phyloP scores from a whole-genome alignment of 35 echinoderm and acorn worm genomes.

The Diadema setosum region DNA sequence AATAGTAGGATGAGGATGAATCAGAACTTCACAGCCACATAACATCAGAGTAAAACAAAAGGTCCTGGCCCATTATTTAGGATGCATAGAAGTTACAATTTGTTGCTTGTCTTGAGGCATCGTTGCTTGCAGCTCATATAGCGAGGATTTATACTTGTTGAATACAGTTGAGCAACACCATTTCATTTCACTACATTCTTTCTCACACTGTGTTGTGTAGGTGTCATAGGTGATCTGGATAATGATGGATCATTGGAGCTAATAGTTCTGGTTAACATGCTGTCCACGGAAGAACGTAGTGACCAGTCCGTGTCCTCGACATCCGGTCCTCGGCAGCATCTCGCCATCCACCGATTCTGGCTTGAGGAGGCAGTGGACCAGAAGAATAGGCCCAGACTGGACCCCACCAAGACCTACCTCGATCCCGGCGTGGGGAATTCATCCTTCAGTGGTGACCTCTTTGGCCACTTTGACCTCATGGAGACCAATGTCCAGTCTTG shows the following conservation, averaged over 20 bases:
- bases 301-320: neutral
- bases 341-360: neutral
- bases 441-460: neutral
- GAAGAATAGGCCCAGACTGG: neutral
- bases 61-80: no score
- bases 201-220: neutral
- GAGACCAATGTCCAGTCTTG: conserved; percentile 21
- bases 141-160: no score
- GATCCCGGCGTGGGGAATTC: neutral
- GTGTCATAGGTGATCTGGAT: conserved; percentile 47
- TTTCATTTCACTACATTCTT: no score
- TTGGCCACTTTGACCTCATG: conserved; percentile 20
- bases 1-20: no score
- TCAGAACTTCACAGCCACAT: no score
- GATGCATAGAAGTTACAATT: no score
- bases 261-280: neutral
- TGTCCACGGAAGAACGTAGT: neutral
- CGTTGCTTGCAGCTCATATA: no score
- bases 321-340: neutral
- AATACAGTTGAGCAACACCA: no score
- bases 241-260: conserved; percentile 20
- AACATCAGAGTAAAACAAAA: no score
- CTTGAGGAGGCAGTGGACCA: neutral
- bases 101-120: no score
- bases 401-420: neutral